Conservation (phyloP, 2,113 vertebrate genomes). For the Setophaga kirtlandii region DNA sequence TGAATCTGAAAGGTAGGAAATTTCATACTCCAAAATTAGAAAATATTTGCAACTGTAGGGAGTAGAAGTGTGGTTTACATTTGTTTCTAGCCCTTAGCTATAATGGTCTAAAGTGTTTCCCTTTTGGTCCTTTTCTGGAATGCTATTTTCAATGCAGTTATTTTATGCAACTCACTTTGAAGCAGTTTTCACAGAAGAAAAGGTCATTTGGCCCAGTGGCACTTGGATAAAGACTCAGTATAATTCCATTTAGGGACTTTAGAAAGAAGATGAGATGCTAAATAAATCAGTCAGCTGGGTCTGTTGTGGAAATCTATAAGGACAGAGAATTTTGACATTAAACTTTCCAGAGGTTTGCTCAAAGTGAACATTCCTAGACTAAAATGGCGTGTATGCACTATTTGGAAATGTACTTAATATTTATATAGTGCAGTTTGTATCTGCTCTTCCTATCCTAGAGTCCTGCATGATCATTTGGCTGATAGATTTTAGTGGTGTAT, state of each 20-base stretch:
- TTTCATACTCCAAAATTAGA: neutral
- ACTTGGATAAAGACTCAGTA: neutral
- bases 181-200: constrained; percentile 42
- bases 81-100: neutral
- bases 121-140: neutral
- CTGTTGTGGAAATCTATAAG: neutral
- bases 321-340: constrained; percentile 13
- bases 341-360: constrained; percentile 33
- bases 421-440: neutral
- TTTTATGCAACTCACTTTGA: neutral
- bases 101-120: neutral
- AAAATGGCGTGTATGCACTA: neutral
- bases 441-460: neutral
- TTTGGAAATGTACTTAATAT: constrained; percentile 43
- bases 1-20: neutral
- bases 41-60: neutral
- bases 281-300: constrained; percentile 34
- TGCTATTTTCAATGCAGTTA: neutral
- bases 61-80: neutral
- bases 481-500: neutral
- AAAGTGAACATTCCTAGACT: constrained; percentile 5
- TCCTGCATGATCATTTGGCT: neutral
- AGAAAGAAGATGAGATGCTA: constrained; percentile 4
- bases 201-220: constrained; percentile 29
- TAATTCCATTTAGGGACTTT: constrained; percentile 33